Evolutionary conservation across 1,140 invertebrate species (phyloP).

Genomic region (Spodoptera litura): DNA sequence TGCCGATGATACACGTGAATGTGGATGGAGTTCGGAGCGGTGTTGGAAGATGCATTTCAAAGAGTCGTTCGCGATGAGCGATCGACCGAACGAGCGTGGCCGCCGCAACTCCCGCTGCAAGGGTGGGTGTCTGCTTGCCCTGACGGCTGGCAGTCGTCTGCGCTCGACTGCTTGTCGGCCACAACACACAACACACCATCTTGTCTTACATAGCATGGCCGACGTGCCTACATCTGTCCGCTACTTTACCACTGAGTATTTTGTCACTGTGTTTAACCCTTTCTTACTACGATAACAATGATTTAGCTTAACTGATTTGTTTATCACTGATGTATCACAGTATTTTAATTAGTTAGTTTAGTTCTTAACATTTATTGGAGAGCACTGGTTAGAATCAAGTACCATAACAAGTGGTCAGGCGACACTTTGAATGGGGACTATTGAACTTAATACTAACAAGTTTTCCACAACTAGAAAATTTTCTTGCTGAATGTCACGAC

Average conservation of each 20-base stretch:
- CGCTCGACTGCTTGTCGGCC: slow-evolving; percentile 42
- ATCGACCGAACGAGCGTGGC: slow-evolving; percentile 83
- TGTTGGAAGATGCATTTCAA: slow-evolving; percentile 85
- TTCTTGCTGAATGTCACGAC: not conserved
- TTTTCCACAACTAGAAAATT: too few species aligned
- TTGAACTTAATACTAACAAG: too few species aligned
- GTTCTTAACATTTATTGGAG: too few species aligned
- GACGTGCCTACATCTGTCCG: slow-evolving; percentile 17
- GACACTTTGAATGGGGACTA: too few species aligned
- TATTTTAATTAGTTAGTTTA: too few species aligned
- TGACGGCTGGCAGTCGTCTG: slow-evolving; percentile 62
- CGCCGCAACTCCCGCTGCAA: slow-evolving; percentile 84
- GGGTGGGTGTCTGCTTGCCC: slow-evolving; percentile 75
- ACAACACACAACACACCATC: slow-evolving; percentile 42
- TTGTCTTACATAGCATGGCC: slow-evolving; percentile 21
- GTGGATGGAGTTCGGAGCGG: slow-evolving; percentile 79
- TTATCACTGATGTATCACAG: too few species aligned
- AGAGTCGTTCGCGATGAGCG: slow-evolving; percentile 85
- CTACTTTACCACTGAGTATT: not conserved
- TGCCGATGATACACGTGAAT: slow-evolving; percentile 82
- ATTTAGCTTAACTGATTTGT: too few species aligned
- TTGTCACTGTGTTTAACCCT: not conserved
- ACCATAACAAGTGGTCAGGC: too few species aligned
- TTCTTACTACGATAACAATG: too few species aligned
- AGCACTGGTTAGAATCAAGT: too few species aligned